These are phyloP conservation scores for Acrossocheilus fasciatus DNA, from an alignment of 2,797 vertebrate species.

Conservation along the genomic window DNA sequence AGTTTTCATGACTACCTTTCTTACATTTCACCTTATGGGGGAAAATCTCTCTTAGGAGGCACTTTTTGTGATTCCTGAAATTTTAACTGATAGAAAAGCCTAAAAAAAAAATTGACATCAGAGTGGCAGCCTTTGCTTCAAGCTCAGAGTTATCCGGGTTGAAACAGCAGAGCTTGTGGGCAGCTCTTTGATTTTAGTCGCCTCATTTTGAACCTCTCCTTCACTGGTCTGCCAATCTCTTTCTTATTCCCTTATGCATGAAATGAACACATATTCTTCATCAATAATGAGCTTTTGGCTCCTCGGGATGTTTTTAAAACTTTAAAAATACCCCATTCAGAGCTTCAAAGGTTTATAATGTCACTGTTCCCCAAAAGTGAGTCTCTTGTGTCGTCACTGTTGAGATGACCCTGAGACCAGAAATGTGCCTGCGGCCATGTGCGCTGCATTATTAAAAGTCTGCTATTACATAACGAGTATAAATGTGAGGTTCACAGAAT, in stretches of 20 bases:
- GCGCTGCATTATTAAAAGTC: neutral
- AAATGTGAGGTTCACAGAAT: neutral
- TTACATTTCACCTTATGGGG: constrained; percentile 24
- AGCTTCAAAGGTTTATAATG: neutral
- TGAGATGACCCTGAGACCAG: constrained; percentile 12
- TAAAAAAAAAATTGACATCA: neutral
- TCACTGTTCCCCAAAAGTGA: constrained; percentile 2
- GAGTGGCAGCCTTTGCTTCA: neutral
- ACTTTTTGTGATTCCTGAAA: neutral
- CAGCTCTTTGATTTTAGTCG: constrained; percentile 3
- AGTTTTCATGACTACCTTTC: neutral
- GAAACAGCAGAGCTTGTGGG: neutral
- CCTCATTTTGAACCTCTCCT: neutral
- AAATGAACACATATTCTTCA: constrained; percentile 22
- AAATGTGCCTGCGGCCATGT: neutral
- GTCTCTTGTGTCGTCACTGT: constrained; percentile 6
- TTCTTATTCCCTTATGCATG: constrained; percentile 7
- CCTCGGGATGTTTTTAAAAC: constrained; percentile 4
- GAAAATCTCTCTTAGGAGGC: neutral
- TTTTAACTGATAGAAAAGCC: neutral
- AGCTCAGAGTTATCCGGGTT: constrained; percentile 11
- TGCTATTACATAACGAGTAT: neutral
- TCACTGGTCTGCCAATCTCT: neutral
- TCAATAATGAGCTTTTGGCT: constrained; percentile 13
- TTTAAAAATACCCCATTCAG: constrained; percentile 4